Evolutionary conservation across 1,140 invertebrate genomes (phyloP), one percentile per base, ranked within the genome.

Genomic region (Philopotamus ludificatus): DNA sequence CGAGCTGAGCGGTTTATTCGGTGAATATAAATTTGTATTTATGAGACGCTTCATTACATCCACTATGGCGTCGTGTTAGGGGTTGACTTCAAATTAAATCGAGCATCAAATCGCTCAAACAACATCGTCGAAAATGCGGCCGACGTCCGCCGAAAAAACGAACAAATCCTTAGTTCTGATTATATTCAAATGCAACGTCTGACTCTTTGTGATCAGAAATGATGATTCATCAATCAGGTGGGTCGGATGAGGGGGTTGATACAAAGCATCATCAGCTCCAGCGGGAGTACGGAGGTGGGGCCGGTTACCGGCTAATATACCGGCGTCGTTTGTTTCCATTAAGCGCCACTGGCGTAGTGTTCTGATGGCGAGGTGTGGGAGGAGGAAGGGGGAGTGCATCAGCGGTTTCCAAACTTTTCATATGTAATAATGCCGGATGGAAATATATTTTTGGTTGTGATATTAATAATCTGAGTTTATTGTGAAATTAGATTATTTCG

Each of bases 1-100:
- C 51, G 45, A 45, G 62, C 62, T 59, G 45, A 61, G 45, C 57
- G 47, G 66, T 50, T 63, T 59, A 64, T 61, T 58, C 54, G 54
- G 50, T 60, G 67, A 65, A 69, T 69, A 69, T 69, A 69, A 65
- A 69, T 69, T 63, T 69, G 63, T 69, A 69, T 69, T 69, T 66
- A 69, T 66, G 67, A 66, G 63, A 44, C 50, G 59, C 47, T 53
- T 63, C 62, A 63, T 68, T 65, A 63, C 59, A 57, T 49, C 42
- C 9, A 26, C 41, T 34, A 34, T 12, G 12, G 28, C 28, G 28
- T 12, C 28, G 12, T 34, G 8, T 47, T 47, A 47, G 44, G 44
- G 44, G 28, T 12, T 20, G 44, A 47, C n/a, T n/a, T 7, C 10
- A 47, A 16, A 47, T 47, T 47, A 47, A 47, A 47, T 3, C 15